Percentiles rank a stretch among this genome's conserved stretches.
These are phyloP conservation scores for Tricholaema leucomelas DNA, from an alignment of 2,113 vertebrate genomes.

Conservation along the genomic window DNA sequence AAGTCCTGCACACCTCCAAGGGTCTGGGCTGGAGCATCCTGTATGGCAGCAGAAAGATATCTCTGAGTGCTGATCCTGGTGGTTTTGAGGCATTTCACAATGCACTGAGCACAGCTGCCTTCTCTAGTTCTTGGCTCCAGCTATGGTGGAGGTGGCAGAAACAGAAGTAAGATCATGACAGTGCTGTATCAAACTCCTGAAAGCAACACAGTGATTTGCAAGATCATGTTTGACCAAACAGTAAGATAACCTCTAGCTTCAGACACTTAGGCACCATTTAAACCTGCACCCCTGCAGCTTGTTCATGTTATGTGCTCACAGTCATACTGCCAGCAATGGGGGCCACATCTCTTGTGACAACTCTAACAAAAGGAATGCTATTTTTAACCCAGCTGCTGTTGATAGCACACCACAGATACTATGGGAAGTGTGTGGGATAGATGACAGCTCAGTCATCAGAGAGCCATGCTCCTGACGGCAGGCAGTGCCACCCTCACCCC, in stretches of 20 bases:
- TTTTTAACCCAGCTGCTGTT: background rate
- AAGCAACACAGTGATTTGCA: fast-evolving
- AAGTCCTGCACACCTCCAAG: background rate
- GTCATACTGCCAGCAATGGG: background rate
- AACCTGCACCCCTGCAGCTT: background rate
- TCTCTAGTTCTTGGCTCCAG: background rate
- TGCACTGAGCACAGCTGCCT: too few relatives aligned
- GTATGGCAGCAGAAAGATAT: background rate
- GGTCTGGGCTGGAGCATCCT: background rate
- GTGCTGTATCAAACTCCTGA: background rate
- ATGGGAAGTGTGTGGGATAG: background rate
- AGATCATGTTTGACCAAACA: background rate
- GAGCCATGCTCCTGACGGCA: too few relatives aligned
- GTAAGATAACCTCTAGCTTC: background rate
- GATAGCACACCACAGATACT: fast-evolving
- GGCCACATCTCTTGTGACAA: fast-evolving
- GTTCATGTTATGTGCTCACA: background rate
- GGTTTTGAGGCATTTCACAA: background rate
- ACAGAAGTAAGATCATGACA: background rate
- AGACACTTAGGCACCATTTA: background rate
- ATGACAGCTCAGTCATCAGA: background rate
- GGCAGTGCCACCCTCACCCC: background rate
- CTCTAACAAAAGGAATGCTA: background rate
- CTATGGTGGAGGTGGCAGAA: background rate
- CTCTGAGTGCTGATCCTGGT: background rate